These are phyloP conservation scores for Fringilla coelebs DNA, from an alignment of 2,797 vertebrate genomes.

Conservation along the genomic window DNA sequence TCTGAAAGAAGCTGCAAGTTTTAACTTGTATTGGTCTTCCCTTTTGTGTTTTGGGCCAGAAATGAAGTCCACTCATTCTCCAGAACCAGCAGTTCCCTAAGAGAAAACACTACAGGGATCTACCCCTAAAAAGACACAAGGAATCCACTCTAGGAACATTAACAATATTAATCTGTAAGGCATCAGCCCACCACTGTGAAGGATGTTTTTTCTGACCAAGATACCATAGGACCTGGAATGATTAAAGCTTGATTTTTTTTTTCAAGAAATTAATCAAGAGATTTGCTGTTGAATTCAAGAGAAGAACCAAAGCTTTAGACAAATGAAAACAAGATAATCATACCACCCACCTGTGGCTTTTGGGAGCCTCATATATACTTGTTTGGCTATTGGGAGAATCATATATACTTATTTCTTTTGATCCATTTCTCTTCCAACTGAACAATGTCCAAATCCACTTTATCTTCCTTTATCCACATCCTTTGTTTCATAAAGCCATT, in stretches of 20 bases:
- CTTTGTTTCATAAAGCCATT: not conserved
- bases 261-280: not conserved
- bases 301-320: not conserved
- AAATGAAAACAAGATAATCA: not conserved
- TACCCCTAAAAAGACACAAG: not conserved
- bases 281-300: not conserved
- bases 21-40: not conserved
- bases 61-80: not conserved
- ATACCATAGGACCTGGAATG: not conserved
- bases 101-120: not conserved
- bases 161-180: not conserved
- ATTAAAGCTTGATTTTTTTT: not conserved
- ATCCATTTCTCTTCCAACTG: not conserved
- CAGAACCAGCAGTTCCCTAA: not conserved
- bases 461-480: not conserved
- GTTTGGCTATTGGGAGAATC: not conserved
- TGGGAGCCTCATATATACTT: not conserved
- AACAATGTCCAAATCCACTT: not conserved
- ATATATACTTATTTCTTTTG: not conserved
- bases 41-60: not conserved
- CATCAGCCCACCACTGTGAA: not conserved
- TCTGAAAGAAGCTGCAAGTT: not conserved
- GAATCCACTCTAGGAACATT: not conserved
- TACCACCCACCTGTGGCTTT: not conserved
- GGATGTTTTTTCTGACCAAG: not conserved